These are phyloP conservation scores for Drosophila dunni DNA, from an alignment of 1,140 invertebrate genomes.

Conservation along the genomic window DNA sequence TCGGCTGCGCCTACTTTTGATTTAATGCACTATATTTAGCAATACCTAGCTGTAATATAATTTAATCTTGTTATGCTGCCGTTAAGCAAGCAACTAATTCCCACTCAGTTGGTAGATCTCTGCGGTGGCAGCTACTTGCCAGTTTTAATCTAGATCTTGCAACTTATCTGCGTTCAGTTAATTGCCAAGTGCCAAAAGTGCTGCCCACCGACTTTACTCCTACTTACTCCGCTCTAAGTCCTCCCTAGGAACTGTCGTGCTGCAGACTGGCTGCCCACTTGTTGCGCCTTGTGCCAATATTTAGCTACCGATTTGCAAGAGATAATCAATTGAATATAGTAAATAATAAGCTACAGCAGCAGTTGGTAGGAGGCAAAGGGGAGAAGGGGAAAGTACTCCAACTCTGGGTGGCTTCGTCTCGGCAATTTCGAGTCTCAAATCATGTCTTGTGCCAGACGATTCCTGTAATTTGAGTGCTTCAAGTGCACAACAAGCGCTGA, in stretches of 20 bases:
- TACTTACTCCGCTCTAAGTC: neutral
- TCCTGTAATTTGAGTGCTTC: slow-evolving; percentile 73
- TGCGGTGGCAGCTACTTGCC: slow-evolving; percentile 54
- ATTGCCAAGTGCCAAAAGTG: slow-evolving; percentile 72
- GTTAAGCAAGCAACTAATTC: slow-evolving; percentile 7
- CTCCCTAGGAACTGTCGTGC: neutral
- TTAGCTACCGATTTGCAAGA: slow-evolving; percentile 80
- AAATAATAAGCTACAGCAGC: slow-evolving; percentile 68
- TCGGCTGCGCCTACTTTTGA: too few species aligned
- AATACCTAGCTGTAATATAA: neutral
- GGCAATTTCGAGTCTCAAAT: slow-evolving; percentile 71
- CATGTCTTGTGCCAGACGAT: slow-evolving; percentile 54
- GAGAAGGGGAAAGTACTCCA: neutral
- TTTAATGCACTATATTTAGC: neutral
- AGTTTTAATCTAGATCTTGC: slow-evolving; percentile 44
- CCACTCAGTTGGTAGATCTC: slow-evolving; percentile 53
- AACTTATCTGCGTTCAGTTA: slow-evolving; percentile 57
- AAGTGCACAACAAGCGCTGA: slow-evolving; percentile 36
- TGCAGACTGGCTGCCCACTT: slow-evolving; percentile 62
- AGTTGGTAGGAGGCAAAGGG: neutral
- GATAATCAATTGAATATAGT: slow-evolving; percentile 80
- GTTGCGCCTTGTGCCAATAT: slow-evolving; percentile 74
- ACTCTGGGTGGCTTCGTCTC: slow-evolving; percentile 61
- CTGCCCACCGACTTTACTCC: slow-evolving; percentile 40
- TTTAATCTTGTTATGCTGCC: neutral